Base-by-base conservation (phyloP, 2,113 vertebrate species). In the Phaethornis superciliosus region DNA sequence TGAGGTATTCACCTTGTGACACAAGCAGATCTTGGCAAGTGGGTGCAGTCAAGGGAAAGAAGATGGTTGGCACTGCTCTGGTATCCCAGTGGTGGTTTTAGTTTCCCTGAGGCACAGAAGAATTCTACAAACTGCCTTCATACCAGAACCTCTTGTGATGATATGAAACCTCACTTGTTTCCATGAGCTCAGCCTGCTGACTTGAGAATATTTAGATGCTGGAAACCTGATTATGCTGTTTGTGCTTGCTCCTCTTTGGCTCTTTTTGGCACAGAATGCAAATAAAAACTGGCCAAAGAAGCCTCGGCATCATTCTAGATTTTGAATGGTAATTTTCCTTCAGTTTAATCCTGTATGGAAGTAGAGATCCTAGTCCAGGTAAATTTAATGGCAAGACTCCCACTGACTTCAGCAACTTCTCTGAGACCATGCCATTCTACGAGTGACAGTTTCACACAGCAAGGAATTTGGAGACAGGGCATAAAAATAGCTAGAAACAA, bases 401-500 rank as follows among this genome's bases (percentile, higher is more conserved):
- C 40, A 62, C 9, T 69, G 77, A 56, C 49, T 92, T 90, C 64
- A 86, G 52, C 56, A 83, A 56, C 26, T 82, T 89, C 78, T 88
- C 58, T 40, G 65, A 80, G 19, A 81, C 49, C 8, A 19, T 71
- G 49, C 28, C 28, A 24, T 83, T 88, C 72, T 46, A 71, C 15
- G 35, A 58, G 56, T 30, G 14, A 55, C 20, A 70, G 68, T 90
- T 94, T 93, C 56, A 81, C 12, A 35, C 15, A 86, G 65, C 40
- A 75, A 79, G 46, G 62, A 81, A 86, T 92, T 88, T 86, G 81
- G 65, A 75, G 74, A 30, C 27, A 62, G 37, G 30, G 30, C 68
- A 93, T 59, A 77, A 89, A 96, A 91, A 93, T 93, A 79, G 54
- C 75, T 68, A 94, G 90, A 90, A 92, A 88, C 54, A 49, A 95